Evolutionary conservation across 2,888 invertebrate species (phyloP).

Genomic region (Dorcus hopei): DNA sequence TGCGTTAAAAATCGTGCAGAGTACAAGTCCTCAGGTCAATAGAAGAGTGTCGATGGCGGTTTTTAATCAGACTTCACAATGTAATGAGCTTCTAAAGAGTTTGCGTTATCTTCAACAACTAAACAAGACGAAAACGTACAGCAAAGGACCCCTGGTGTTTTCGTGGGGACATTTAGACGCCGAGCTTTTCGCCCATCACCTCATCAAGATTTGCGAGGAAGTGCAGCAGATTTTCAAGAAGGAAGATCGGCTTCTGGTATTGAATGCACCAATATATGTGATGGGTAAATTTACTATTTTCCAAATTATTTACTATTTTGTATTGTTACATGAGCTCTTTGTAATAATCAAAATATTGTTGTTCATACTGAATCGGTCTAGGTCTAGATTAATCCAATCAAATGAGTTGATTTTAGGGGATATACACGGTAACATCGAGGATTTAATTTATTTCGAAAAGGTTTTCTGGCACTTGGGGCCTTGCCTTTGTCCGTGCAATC

Average conservation of each 20-base stretch:
- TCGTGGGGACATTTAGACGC: slow-evolving; percentile 42
- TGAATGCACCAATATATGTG: slow-evolving; percentile 57
- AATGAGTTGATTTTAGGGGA: slow-evolving; percentile 54
- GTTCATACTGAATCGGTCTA: background rate
- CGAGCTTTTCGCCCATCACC: slow-evolving; percentile 49
- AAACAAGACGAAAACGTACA: slow-evolving; percentile 27
- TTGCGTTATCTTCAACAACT: slow-evolving; percentile 51
- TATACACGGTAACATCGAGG: slow-evolving; percentile 70
- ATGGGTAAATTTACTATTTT: slow-evolving; percentile 46
- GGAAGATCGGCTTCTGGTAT: slow-evolving; percentile 54
- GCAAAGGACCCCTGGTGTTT: slow-evolving; percentile 26
- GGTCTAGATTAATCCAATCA: background rate
- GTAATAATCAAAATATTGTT: background rate
- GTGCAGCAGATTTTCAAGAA: slow-evolving; percentile 50
- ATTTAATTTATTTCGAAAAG: slow-evolving; percentile 66
- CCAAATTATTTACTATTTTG: background rate
- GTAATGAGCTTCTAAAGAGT: slow-evolving; percentile 58
- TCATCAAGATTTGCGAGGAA: slow-evolving; percentile 53
- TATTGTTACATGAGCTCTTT: background rate
- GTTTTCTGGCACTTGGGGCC: slow-evolving; percentile 68
- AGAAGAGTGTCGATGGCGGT: slow-evolving; percentile 49
- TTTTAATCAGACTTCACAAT: slow-evolving; percentile 54
- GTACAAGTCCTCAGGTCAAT: slow-evolving; percentile 11
- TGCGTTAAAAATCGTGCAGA: slow-evolving; percentile 9
- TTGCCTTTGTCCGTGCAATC: slow-evolving; percentile 59